Evolutionary conservation across 2,888 invertebrate genomes (phyloP), one percentile per base, ranked within the genome.

Genomic region (Amorpha juglandis): DNA sequence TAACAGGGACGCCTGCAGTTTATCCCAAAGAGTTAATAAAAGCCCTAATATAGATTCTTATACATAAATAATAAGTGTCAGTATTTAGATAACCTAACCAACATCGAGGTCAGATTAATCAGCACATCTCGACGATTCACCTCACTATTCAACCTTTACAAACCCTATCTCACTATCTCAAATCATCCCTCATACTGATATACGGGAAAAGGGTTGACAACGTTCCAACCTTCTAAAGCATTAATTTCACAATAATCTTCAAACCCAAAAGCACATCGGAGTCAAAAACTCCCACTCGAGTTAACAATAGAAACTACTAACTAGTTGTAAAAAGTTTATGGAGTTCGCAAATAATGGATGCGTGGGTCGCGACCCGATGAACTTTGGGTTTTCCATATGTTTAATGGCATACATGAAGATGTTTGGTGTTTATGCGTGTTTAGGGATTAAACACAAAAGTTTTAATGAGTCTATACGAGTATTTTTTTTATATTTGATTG

Each of bases 231-330:
- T 6, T 52, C 14, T 27, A 21, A 42, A 35, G 27, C 58, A 16
- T 19, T 19, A 21, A 19, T 16, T 1, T 21, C 35, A 27, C 27
- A 33, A 38, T 38, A 38, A 45, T 45, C 11, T 45, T 4, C 27
- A 45, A 27, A 33, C 45, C 27, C 27, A 53, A 53, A 64, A 38
- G 64, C 45, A 45, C 64, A 45, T 16, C 38, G 62, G 21, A 64
- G 45, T n/a, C 53, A 64, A 58, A 58, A 58, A 53, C 53, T 38
- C 19, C 50, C 16, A n/a, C 12, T 35, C 38, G 38, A 58, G 55
- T 35, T 16, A 11, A 38, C 55, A 58, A 58, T 58, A 42, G 42
- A 6, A 42, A 42, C 42, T 58, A 58, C 42, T 19, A 58, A 58
- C 58, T 58, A 58, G 58, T 58, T 19, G 38, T 42, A 58, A 58